phyloP scores from a whole-genome alignment of 2,113 vertebrate genomes.

The Hepsetus odoe region DNA sequence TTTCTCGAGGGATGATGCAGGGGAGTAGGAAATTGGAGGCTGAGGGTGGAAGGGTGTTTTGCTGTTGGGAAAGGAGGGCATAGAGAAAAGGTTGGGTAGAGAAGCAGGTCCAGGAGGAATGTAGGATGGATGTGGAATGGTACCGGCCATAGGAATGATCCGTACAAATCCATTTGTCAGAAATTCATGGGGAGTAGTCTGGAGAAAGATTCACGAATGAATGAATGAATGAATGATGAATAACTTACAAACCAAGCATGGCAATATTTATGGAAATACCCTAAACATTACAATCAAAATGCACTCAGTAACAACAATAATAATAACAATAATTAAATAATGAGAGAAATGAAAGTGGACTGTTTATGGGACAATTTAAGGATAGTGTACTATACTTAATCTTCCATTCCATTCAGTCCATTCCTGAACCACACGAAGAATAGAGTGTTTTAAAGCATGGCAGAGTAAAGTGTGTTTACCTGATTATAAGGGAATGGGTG shows the following conservation, averaged over 20 bases:
- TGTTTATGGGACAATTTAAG: too few species aligned
- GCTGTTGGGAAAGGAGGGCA: background rate
- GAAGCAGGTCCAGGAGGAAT: conserved; percentile 34
- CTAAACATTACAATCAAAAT: too few species aligned
- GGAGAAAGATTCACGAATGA: background rate
- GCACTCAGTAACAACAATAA: too few species aligned
- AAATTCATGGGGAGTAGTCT: conserved; percentile 44
- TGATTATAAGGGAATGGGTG: conserved; percentile 45
- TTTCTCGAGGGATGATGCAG: background rate
- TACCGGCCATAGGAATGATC: conserved; percentile 46
- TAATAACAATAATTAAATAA: too few species aligned
- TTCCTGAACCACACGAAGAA: background rate
- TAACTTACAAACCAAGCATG: too few species aligned
- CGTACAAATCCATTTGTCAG: conserved; percentile 17
- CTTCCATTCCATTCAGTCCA: too few species aligned
- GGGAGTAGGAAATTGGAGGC: conserved; percentile 6
- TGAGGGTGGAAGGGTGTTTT: conserved; percentile 1
- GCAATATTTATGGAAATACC: too few species aligned
- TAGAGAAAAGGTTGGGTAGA: conserved; percentile 49
- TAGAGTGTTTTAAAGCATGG: too few species aligned
- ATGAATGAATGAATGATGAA: too few species aligned
- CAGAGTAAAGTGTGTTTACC: conserved; percentile 55
- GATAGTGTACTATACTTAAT: too few species aligned
- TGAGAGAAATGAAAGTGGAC: too few species aligned
- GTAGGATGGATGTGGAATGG: conserved; percentile 20